Conservation (phyloP, 2,113 vertebrate species). For the Phylloscopus trochilus region DNA sequence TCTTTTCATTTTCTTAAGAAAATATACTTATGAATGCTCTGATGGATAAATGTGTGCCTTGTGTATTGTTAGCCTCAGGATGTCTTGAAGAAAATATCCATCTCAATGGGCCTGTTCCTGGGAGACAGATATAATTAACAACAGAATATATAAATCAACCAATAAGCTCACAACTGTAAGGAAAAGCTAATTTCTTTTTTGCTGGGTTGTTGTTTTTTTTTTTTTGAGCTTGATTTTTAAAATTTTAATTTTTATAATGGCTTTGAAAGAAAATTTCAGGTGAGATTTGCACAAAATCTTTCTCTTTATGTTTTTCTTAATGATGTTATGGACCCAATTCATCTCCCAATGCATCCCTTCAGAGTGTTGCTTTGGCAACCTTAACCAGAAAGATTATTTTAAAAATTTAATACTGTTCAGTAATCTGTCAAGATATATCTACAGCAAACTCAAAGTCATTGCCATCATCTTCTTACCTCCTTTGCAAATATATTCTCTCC, state of each 20-base stretch:
- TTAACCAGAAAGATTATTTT: neutral
- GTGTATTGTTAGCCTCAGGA: slow-evolving; percentile 3
- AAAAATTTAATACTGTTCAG: neutral
- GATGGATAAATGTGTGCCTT: neutral
- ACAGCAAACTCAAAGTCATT: neutral
- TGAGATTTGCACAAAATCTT: neutral
- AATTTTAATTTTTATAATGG: neutral
- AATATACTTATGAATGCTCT: slow-evolving; percentile 17
- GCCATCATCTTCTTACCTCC: neutral
- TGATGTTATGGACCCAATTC: neutral
- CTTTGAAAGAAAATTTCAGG: neutral
- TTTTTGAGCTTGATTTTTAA: neutral
- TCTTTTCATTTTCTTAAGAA: slow-evolving; percentile 43
- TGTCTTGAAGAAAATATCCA: neutral
- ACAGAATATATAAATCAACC: neutral
- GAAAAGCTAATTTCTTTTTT: neutral
- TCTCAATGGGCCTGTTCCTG: neutral
- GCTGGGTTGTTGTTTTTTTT: neutral
- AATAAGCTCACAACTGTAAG: neutral
- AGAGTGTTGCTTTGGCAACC: neutral
- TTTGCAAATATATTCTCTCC: neutral
- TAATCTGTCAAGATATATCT: neutral
- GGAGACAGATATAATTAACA: neutral
- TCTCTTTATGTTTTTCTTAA: neutral
- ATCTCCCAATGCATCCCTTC: neutral